Conservation (phyloP, 2,113 vertebrate species). For the Silurus asotus region DNA sequence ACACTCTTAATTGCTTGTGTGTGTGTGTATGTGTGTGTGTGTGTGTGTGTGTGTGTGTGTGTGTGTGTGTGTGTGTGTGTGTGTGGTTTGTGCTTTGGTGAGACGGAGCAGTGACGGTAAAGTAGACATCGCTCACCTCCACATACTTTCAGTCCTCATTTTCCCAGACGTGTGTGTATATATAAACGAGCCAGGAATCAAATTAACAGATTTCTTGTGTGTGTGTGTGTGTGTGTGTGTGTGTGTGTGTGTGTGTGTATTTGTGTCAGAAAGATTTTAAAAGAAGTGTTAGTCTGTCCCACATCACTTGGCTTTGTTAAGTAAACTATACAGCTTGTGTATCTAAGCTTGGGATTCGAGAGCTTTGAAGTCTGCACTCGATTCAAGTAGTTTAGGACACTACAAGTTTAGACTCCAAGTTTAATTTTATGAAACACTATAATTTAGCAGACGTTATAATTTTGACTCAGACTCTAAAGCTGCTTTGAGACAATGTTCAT, state of each 20-base stretch:
- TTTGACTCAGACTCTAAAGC: not conserved
- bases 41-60: slow-evolving; percentile 1
- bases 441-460: not conserved
- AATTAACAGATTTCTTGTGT: not conserved
- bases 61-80: slow-evolving; percentile 25
- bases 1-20: slow-evolving; percentile 8
- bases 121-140: slow-evolving; percentile 41
- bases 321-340: not conserved
- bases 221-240: not conserved
- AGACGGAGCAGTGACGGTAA: slow-evolving; percentile 35
- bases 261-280: not conserved
- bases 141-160: slow-evolving; percentile 46
- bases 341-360: not conserved
- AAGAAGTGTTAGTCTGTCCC: not conserved
- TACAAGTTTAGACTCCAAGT: not conserved
- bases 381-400: not conserved
- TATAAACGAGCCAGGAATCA: slow-evolving; percentile 23
- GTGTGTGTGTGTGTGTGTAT: not conserved
- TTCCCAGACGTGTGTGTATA: slow-evolving; percentile 49
- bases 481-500: too few relatives aligned
- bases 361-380: not conserved
- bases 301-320: not conserved
- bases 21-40: too few relatives aligned
- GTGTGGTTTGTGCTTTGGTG: slow-evolving; percentile 2
- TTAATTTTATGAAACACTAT: not conserved